phyloP scores from a whole-genome alignment of 2,888 invertebrate species.

The Apodemia duryi region DNA sequence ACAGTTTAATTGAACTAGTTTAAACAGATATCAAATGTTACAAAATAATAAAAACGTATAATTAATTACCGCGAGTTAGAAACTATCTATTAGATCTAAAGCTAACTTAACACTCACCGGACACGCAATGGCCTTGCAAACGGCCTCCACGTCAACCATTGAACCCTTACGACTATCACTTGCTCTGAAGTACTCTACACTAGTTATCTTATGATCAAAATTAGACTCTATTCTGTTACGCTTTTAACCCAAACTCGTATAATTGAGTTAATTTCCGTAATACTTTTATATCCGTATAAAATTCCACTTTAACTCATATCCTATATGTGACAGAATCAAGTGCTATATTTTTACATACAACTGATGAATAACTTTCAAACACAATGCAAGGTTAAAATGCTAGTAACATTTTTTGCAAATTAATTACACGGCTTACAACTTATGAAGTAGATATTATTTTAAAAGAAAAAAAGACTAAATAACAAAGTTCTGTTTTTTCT shows the following conservation, averaged over 20 bases:
- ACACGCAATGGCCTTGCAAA: conserved; percentile 46
- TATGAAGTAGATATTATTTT: not conserved
- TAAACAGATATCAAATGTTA: too few species aligned
- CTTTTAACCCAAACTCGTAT: conserved; percentile 1
- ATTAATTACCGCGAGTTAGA: not conserved
- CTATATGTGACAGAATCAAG: conserved; percentile 9
- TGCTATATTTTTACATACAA: not conserved
- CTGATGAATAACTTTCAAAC: not conserved
- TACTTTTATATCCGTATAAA: conserved; percentile 17
- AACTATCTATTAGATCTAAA: conserved; percentile 6
- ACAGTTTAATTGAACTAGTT: too few species aligned
- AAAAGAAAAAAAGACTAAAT: not conserved
- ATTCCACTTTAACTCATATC: conserved; percentile 15
- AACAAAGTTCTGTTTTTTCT: not conserved
- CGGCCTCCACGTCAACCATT: conserved; percentile 50
- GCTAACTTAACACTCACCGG: conserved; percentile 22
- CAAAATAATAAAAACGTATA: not conserved
- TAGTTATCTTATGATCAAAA: conserved; percentile 3
- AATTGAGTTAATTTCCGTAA: conserved; percentile 9
- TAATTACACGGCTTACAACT: not conserved
- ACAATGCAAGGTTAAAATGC: not conserved
- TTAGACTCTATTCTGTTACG: not conserved
- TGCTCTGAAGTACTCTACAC: conserved; percentile 27
- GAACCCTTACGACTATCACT: conserved; percentile 54
- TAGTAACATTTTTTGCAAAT: not conserved